Base-by-base conservation (phyloP, 2,888 invertebrate genomes). In the Hesperia comma region DNA sequence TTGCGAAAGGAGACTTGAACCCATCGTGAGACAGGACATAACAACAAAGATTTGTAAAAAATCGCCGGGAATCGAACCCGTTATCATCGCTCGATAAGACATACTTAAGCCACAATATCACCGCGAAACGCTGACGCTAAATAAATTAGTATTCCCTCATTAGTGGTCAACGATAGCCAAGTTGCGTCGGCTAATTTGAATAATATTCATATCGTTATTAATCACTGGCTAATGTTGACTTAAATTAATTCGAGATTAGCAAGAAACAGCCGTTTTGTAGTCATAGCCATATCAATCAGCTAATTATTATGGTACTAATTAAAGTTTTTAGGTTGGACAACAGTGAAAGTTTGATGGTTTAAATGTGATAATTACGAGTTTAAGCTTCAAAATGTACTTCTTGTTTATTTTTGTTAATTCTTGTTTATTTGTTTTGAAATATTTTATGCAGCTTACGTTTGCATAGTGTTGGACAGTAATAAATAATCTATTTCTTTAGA, bases 241-340 rank as follows among this genome's bases (percentile, higher is more conserved):
- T 67, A 43, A 67, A 69, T 58, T 70, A 66, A 67, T 67, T 56
- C 61, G 57, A 68, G 70, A 70, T 72, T 69, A 68, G 56, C 62
- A 53, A 68, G 64, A 58, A 64, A 64, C 51, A 53, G 64, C 58
- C 58, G 61, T 70, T 71, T 70, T 67, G 68, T 43, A 57, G 43
- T 57, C 41, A 69, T 43, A 54, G 43, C 61, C 32, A 69, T 71
- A 69, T 68, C 60, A 68, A 69, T 68, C 68, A 67, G 69, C 84
- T 86, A 87, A 88, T 64, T 64, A 57, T 40, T 87, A 84, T 80
- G 75, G 75, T 79, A 79, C 80, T 86, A 86, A 85, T 86, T 83
- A 85, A 83, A 80, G 80, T 74, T 81, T 76, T 73, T 72, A 71
- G 85, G 86, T 85, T 80, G 86, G 85, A 58, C 57, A 37, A n/a